Evolutionary conservation across 2,888 invertebrate genomes (phyloP), one percentile per base, ranked within the genome.

Genomic region (Torymus aiolomorphi): DNA sequence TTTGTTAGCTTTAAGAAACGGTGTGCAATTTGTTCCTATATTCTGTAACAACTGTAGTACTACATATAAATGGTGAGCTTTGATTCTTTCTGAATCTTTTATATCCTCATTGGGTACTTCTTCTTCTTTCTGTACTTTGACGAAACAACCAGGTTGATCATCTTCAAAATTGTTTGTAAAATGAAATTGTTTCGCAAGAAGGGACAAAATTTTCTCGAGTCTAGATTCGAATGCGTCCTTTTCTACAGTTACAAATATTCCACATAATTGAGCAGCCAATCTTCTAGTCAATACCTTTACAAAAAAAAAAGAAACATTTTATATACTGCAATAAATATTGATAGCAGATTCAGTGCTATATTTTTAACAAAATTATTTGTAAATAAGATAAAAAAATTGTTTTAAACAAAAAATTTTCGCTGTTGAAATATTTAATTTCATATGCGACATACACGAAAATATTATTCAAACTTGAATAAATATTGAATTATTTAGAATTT

Each of bases 181-280:
- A 13, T 89, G 84, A 77, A 89, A 89, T 85, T 88, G 92, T 89
- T 78, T 92, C 85, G 63, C 91, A 87, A 84, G 91, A 16, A 95
- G 86, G 0, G 96, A 93, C 0, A 96, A 91, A 11, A 96, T 85
- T 0, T 90, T 88, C 5, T 90, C 88, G 0, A 97, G 90, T 14
- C 95, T 93, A 0, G 91, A 90, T 84, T 94, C 93, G 88, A 98
- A 97, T 2, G 92, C 90, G 0, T 92, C 92, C 78, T 94, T 92
- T 90, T 97, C 97, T 0, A 95, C 94, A 81, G 93, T 93, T 0
- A 97, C 95, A 88, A 97, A 96, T 79, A 97, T 91, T 0, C 96
- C 95, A 85, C 94, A 93, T 0, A 97, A 89, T 88, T 96, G 96
- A 0, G 95, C 95, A 0, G 95, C 96, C 84, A 97, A 91, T 86